Conservation (phyloP, 1,140 invertebrate species). For the Brachionus sp. region DNA sequence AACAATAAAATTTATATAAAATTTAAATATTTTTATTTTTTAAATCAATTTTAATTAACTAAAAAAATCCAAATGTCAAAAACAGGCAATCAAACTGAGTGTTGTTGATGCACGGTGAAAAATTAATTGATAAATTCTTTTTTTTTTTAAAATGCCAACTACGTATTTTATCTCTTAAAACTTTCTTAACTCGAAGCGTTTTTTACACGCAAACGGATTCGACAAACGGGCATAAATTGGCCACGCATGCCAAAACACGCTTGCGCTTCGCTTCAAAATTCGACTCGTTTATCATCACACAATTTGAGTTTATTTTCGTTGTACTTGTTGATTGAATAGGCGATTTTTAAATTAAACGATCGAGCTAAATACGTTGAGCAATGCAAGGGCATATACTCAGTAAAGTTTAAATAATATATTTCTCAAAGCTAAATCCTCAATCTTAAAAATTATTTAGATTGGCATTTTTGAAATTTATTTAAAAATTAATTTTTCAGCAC, state of each 20-base stretch:
- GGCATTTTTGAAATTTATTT: slow-evolving; percentile 23
- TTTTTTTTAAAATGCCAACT: not conserved
- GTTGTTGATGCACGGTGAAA: not conserved
- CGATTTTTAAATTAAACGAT: not conserved
- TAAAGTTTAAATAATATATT: not conserved
- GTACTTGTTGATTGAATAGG: not conserved
- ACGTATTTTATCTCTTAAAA: not conserved
- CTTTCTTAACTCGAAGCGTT: not conserved
- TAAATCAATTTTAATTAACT: not conserved
- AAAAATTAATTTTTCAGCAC: not conserved
- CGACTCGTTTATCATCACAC: not conserved
- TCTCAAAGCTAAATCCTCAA: not conserved
- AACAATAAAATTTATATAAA: not conserved
- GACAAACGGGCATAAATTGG: not conserved
- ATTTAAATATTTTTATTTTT: not conserved
- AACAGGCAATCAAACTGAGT: not conserved
- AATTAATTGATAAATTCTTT: not conserved
- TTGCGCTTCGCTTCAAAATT: not conserved
- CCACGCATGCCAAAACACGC: not conserved
- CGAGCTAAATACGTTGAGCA: slow-evolving; percentile 32
- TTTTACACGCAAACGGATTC: not conserved
- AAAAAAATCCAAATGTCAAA: not conserved
- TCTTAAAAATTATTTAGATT: not conserved
- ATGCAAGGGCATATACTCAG: slow-evolving; percentile 32
- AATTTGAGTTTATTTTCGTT: not conserved